phyloP scores from a whole-genome alignment of 1,140 invertebrate species.

The Drosophila yakuba region DNA sequence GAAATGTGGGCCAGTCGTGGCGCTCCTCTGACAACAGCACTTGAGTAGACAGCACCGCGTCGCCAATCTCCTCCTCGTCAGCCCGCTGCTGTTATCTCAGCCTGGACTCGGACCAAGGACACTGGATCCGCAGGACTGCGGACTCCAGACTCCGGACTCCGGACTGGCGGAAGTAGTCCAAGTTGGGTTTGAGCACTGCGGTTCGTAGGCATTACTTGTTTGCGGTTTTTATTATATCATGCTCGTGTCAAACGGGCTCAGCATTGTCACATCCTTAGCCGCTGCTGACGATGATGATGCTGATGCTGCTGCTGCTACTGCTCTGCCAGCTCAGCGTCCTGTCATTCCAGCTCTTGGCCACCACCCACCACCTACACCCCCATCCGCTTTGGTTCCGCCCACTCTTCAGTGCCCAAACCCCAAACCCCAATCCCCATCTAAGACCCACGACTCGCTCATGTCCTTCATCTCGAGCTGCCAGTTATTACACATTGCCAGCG shows the following conservation, averaged over 20 bases:
- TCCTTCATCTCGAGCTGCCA: constrained; percentile 39
- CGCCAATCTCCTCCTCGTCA: neutral
- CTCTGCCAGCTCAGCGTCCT: constrained; percentile 72
- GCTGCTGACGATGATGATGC: constrained; percentile 13
- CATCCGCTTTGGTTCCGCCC: neutral
- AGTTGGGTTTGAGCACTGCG: neutral
- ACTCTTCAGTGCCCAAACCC: neutral
- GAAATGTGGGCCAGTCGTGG: too few species aligned
- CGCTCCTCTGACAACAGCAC: constrained; percentile 31
- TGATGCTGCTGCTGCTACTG: constrained; percentile 26
- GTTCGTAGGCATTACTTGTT: constrained; percentile 70
- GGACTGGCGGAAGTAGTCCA: neutral
- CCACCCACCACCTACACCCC: neutral
- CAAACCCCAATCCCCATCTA: constrained; percentile 26
- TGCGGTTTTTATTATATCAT: constrained; percentile 82
- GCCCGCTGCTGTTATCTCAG: constrained; percentile 23
- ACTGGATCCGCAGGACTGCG: neutral
- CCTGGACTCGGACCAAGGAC: constrained; percentile 15
- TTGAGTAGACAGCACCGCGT: constrained; percentile 34
- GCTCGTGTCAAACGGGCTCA: constrained; percentile 78
- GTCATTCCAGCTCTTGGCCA: constrained; percentile 52
- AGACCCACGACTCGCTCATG: constrained; percentile 29
- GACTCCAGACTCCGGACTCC: neutral
- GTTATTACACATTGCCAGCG: constrained; percentile 73
- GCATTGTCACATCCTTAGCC: constrained; percentile 71